Percentiles rank a stretch among this genome's conserved stretches.
phyloP scores from a whole-genome alignment of 1,140 invertebrate species.

The Ditylenchus dipsaci region DNA sequence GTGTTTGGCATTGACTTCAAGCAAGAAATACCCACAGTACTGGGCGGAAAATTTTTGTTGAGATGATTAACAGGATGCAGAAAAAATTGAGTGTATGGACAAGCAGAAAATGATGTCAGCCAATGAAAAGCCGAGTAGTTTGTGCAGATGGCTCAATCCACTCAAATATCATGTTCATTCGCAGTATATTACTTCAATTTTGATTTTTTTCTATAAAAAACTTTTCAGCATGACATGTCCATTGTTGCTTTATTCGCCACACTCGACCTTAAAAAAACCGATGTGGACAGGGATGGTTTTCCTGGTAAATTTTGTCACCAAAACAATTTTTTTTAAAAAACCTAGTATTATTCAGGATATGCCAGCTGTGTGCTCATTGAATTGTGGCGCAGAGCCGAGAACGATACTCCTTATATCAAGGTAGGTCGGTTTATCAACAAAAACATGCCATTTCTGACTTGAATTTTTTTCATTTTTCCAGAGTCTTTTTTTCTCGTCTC shows the following conservation, averaged over 20 bases:
- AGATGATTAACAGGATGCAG: conserved; percentile 19
- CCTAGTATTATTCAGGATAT: background rate
- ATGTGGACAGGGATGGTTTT: conserved; percentile 20
- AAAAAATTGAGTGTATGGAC: conserved; percentile 20
- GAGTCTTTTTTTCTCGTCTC: background rate
- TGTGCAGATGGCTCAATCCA: conserved; percentile 10
- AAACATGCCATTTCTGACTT: background rate
- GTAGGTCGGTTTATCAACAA: background rate
- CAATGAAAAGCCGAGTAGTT: background rate
- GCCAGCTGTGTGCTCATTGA: conserved; percentile 18
- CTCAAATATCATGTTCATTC: conserved; percentile 22
- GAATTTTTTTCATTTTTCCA: background rate
- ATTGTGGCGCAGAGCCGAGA: conserved; percentile 6
- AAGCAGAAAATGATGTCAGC: background rate
- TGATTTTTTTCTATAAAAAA: background rate
- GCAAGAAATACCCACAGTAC: conserved; percentile 16
- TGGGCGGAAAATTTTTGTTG: conserved; percentile 17
- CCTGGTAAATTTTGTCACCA: background rate
- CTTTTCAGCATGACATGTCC: conserved; percentile 22
- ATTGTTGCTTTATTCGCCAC: conserved; percentile 18
- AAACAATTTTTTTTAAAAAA: too few species aligned
- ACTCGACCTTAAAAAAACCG: conserved; percentile 11
- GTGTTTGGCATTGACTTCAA: conserved; percentile 17
- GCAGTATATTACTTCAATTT: conserved; percentile 17
- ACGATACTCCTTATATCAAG: conserved; percentile 9